Percentiles rank a stretch among this genome's conserved stretches.
These are phyloP conservation scores for Chrysolophus pictus DNA, from an alignment of 2,797 vertebrate species.

Conservation along the genomic window DNA sequence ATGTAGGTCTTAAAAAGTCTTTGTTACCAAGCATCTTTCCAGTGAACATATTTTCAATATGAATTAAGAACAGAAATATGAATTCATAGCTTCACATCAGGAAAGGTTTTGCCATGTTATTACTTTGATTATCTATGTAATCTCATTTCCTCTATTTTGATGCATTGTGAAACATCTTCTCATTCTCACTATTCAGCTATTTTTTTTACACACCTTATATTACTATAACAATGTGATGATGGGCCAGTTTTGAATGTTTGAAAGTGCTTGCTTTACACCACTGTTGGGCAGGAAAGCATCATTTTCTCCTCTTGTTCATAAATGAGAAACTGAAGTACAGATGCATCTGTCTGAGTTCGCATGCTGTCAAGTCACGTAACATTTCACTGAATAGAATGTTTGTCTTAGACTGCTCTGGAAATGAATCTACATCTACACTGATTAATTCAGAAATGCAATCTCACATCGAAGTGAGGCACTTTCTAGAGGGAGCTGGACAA, in stretches of 20 bases:
- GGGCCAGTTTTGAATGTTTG: neutral
- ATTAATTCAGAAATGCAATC: neutral
- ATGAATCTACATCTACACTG: neutral
- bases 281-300: neutral
- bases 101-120: neutral
- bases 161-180: neutral
- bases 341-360: neutral
- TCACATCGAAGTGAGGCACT: fast-evolving
- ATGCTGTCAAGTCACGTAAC: neutral
- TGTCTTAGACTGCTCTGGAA: neutral
- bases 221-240: neutral
- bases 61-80: neutral
- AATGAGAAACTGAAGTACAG: neutral
- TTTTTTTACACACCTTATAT: neutral
- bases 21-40: slow-evolving; percentile 3
- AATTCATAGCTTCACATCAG: neutral
- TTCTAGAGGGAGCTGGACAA: neutral
- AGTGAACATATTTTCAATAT: neutral
- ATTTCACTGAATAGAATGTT: neutral
- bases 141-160: neutral
- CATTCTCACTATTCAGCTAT: neutral
- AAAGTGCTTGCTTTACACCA: neutral
- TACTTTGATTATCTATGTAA: neutral
- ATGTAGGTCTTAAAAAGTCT: slow-evolving; percentile 24
- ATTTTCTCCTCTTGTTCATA: neutral